These are phyloP conservation scores for Cephalopachus bancanus DNA, from an alignment of 2,797 vertebrate genomes.

Conservation along the genomic window DNA sequence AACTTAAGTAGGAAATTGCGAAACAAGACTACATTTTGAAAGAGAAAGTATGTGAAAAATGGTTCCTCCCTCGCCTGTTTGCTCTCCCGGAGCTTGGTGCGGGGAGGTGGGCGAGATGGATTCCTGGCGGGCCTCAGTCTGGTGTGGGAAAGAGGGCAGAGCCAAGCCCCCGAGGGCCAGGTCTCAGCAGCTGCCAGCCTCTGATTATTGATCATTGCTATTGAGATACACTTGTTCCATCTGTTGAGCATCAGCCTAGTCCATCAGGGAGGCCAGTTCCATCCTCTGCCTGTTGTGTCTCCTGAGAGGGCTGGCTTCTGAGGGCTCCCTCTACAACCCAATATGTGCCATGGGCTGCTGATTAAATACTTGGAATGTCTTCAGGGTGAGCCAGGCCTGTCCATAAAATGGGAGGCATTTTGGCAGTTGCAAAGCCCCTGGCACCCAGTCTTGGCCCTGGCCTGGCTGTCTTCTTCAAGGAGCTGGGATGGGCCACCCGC, in stretches of 20 bases:
- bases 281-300: constrained; percentile 57
- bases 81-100: constrained; percentile 79
- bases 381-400: constrained; percentile 77
- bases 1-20: constrained; percentile 85
- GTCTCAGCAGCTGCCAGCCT: constrained; percentile 46
- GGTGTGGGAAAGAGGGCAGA: constrained; percentile 47
- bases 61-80: constrained; percentile 82
- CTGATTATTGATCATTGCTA: constrained; percentile 75
- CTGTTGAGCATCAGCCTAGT: constrained; percentile 60
- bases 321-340: constrained; percentile 74
- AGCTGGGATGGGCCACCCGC: constrained; percentile 55
- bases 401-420: constrained; percentile 84
- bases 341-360: constrained; percentile 72
- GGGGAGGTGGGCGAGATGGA: constrained; percentile 79
- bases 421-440: constrained; percentile 79
- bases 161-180: not conserved
- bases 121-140: constrained; percentile 66
- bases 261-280: constrained; percentile 31
- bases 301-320: constrained; percentile 61
- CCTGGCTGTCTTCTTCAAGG: constrained; percentile 60
- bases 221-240: constrained; percentile 57
- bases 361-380: constrained; percentile 83
- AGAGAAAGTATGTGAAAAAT: constrained; percentile 87
- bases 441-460: constrained; percentile 66
- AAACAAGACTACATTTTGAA: constrained; percentile 81